A percentile compares a stretch with the other conserved stretches of the same genome.
Evolutionary conservation across 2,797 vertebrate genomes (phyloP).

Genomic region (Enteromius unitaeniatus): DNA sequence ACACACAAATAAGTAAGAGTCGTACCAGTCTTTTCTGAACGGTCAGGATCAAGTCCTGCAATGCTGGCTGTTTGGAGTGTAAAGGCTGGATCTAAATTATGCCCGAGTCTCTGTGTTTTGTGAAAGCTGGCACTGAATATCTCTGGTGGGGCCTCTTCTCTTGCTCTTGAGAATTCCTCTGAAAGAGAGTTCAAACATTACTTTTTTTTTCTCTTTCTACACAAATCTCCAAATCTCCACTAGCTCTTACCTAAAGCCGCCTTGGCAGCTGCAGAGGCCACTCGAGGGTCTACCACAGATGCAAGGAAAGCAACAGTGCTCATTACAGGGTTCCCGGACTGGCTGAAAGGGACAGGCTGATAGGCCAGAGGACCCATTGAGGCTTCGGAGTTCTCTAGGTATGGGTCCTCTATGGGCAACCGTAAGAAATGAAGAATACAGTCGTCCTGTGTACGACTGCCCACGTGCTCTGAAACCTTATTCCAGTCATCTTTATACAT

Average conservation of each 20-base stretch:
- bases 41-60: constrained; percentile 32
- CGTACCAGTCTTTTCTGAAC: constrained; percentile 53
- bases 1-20: background rate
- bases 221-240: background rate
- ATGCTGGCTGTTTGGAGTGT: constrained; percentile 30
- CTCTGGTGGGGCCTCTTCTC: constrained; percentile 87
- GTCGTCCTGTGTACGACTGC: constrained; percentile 95
- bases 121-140: constrained; percentile 82
- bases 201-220: background rate
- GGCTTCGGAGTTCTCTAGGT: constrained; percentile 92
- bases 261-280: constrained; percentile 93
- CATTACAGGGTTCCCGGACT: constrained; percentile 97
- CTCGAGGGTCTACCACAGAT: constrained; percentile 93
- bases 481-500: constrained; percentile 99
- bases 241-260: constrained; percentile 86
- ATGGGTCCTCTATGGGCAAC: constrained; percentile 95
- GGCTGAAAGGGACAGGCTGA: constrained; percentile 96
- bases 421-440: constrained; percentile 96
- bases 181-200: constrained; percentile 38
- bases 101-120: constrained; percentile 82
- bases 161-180: constrained; percentile 96
- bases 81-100: constrained; percentile 62
- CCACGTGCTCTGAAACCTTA: constrained; percentile 96
- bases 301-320: constrained; percentile 97
- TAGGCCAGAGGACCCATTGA: constrained; percentile 93